Conservation (phyloP, 1,140 invertebrate genomes). For the Drosophila rhopaloa region DNA sequence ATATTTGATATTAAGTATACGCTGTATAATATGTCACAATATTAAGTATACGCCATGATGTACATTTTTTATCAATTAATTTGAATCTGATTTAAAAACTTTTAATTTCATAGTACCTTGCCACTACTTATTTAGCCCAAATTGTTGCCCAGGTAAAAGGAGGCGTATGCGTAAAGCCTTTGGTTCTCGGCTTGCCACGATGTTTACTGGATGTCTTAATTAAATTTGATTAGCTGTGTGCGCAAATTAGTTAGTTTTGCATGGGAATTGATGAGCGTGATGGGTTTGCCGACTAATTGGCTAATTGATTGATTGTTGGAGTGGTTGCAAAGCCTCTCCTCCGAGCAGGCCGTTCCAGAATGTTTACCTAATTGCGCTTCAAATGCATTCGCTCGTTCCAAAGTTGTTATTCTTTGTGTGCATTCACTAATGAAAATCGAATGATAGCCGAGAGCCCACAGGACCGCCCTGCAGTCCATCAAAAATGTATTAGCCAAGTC, state of each 20-base stretch:
- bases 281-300: conserved; percentile 71
- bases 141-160: conserved; percentile 11
- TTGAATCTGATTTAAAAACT: too few species aligned
- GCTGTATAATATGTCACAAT: too few species aligned
- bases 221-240: conserved; percentile 82
- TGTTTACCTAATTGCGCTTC: conserved; percentile 64
- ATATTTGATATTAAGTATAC: too few species aligned
- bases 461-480: conserved; percentile 31
- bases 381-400: conserved; percentile 16
- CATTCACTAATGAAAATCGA: conserved; percentile 45
- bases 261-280: conserved; percentile 66
- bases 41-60: too few species aligned
- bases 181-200: conserved; percentile 36
- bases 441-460: conserved; percentile 5
- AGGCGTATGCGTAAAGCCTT: conserved; percentile 47
- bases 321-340: conserved; percentile 26
- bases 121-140: conserved; percentile 2
- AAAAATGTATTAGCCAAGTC: conserved; percentile 53
- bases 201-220: conserved; percentile 73
- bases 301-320: conserved; percentile 77
- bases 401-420: conserved; percentile 44
- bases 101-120: too few species aligned
- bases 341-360: conserved; percentile 5
- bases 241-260: conserved; percentile 77
- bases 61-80: too few species aligned